Percentiles rank a stretch among this genome's conserved stretches.
phyloP scores from a whole-genome alignment of 2,797 vertebrate genomes.

The Lophius americanus region DNA sequence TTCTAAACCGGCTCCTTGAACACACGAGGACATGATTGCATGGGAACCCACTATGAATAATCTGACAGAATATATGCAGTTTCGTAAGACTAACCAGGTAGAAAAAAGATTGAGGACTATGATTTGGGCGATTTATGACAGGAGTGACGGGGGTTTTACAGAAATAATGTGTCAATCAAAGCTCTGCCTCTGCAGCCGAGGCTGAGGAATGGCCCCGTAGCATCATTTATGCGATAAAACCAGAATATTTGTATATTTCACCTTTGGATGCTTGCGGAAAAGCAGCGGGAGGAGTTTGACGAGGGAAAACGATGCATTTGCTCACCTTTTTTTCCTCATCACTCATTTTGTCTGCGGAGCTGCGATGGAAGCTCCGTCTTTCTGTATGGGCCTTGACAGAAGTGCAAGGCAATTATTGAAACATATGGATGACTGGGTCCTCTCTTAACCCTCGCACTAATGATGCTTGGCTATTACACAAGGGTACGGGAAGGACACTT shows the following conservation, averaged over 20 bases:
- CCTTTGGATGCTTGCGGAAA: slow-evolving; percentile 18
- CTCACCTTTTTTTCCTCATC: not conserved
- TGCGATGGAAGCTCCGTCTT: slow-evolving; percentile 31
- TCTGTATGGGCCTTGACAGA: slow-evolving; percentile 55
- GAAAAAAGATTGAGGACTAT: slow-evolving; percentile 86
- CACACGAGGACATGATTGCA: slow-evolving; percentile 56
- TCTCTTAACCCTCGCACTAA: slow-evolving; percentile 76
- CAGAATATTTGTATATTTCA: slow-evolving; percentile 40
- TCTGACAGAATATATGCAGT: slow-evolving; percentile 88
- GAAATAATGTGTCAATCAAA: slow-evolving; percentile 87
- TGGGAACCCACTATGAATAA: slow-evolving; percentile 81
- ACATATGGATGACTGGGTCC: slow-evolving; percentile 73
- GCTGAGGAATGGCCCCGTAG: slow-evolving; percentile 43
- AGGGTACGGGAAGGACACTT: slow-evolving; percentile 75
- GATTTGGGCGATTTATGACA: slow-evolving; percentile 64
- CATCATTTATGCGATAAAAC: slow-evolving; percentile 46
- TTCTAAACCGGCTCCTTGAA: slow-evolving; percentile 52
- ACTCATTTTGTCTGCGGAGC: slow-evolving; percentile 19
- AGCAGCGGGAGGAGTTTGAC: slow-evolving; percentile 7
- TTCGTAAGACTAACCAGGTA: slow-evolving; percentile 88
- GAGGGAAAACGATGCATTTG: slow-evolving; percentile 11
- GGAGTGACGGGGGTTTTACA: slow-evolving; percentile 55
- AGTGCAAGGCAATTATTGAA: slow-evolving; percentile 76
- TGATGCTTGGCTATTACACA: slow-evolving; percentile 73
- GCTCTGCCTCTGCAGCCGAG: slow-evolving; percentile 52